Conservation (phyloP, 2,113 vertebrate genomes). For the Datnioides undecimradiatus region DNA sequence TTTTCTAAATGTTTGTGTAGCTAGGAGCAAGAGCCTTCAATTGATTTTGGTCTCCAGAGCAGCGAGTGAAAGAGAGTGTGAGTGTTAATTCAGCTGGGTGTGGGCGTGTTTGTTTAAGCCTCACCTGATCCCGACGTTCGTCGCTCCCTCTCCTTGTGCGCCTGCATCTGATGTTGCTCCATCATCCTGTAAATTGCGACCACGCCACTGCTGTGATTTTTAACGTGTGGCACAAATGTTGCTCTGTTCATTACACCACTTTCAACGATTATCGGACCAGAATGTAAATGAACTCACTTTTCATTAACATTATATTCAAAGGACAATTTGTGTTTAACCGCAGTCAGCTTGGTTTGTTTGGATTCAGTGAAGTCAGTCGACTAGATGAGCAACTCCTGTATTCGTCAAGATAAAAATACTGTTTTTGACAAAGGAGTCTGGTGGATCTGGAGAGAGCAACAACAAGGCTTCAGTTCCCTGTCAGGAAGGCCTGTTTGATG, state of each 20-base stretch:
- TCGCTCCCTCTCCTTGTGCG: conserved; percentile 92
- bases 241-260: not conserved
- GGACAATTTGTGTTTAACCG: no score
- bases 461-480: no score
- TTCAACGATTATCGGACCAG: not conserved
- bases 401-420: no score
- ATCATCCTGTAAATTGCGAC: conserved; percentile 87
- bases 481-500: no score
- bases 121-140: conserved; percentile 90
- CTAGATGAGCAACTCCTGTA: no score
- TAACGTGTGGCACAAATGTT: not conserved
- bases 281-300: no score
- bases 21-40: conserved; percentile 18
- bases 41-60: conserved; percentile 21
- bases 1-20: conserved; percentile 38
- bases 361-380: no score
- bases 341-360: no score
- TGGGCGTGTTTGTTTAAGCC: conserved; percentile 58
- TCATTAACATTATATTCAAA: no score
- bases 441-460: no score
- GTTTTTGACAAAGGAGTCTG: no score
- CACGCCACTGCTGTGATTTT: conserved; percentile 21
- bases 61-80: not conserved
- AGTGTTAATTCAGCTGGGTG: conserved; percentile 44
- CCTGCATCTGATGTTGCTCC: conserved; percentile 94